These are phyloP conservation scores for Periophthalmus magnuspinnatus DNA, from an alignment of 2,797 vertebrate genomes.

Conservation along the genomic window DNA sequence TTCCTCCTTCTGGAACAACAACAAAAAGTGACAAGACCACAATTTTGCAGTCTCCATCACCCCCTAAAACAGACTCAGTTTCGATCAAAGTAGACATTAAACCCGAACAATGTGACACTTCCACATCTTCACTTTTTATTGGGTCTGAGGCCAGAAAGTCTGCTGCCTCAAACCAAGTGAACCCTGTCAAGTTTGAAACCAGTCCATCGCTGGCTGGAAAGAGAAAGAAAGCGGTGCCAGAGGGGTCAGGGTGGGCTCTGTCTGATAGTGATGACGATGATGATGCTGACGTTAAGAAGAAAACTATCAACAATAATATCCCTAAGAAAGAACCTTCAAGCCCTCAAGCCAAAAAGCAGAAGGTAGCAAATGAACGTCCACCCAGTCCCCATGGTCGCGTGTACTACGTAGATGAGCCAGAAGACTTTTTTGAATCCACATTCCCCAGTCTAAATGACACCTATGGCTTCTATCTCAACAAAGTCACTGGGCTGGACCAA, in stretches of 20 bases:
- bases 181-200: conserved; percentile 62
- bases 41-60: conserved; percentile 1
- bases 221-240: conserved; percentile 69
- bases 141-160: conserved; percentile 73
- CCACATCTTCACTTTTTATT: conserved; percentile 32
- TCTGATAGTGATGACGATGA: conserved; percentile 90
- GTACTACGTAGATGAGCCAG: conserved; percentile 62
- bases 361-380: conserved; percentile 53
- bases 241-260: conserved; percentile 86
- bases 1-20: conserved; percentile 57
- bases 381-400: conserved; percentile 60
- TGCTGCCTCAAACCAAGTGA: conserved; percentile 53
- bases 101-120: conserved; percentile 36
- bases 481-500: conserved; percentile 87
- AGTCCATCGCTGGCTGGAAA: conserved; percentile 65
- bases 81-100: conserved; percentile 36
- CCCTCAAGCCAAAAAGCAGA: conserved; percentile 34
- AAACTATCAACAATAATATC: background rate
- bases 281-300: conserved; percentile 35
- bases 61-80: conserved; percentile 22
- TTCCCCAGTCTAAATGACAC: conserved; percentile 77
- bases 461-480: conserved; percentile 93
- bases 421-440: conserved; percentile 83
- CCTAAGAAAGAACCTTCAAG: conserved; percentile 27
- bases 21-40: conserved; percentile 23